A percentile compares a stretch with the other conserved stretches of the same genome.
Conservation (phyloP, 2,888 invertebrate genomes). For the Eupithecia vulgata region DNA sequence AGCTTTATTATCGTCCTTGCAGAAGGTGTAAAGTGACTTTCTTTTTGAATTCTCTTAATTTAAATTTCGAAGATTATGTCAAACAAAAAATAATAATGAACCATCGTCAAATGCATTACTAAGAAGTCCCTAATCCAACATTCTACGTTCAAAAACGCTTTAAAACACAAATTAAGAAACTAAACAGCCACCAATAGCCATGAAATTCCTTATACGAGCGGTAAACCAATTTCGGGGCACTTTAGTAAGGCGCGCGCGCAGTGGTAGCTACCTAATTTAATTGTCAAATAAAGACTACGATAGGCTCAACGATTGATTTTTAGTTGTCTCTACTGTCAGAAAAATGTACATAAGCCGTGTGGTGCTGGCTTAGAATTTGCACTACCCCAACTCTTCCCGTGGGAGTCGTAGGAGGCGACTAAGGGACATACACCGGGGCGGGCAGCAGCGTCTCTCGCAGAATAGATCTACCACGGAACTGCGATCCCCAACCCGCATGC, state of each 20-base stretch:
- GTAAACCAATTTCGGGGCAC: conserved; percentile 77
- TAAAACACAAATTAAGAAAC: conserved; percentile 75
- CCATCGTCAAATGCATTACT: conserved; percentile 38
- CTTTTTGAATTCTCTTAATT: neutral
- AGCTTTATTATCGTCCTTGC: neutral
- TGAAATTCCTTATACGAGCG: conserved; percentile 79
- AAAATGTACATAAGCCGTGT: neutral
- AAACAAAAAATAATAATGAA: neutral
- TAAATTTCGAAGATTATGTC: neutral
- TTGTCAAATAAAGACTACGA: conserved; percentile 70
- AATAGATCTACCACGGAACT: no score
- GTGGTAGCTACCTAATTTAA: conserved; percentile 63
- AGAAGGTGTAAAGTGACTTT: neutral
- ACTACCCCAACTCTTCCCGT: no score
- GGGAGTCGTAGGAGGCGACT: no score
- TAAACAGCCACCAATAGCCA: conserved; percentile 77
- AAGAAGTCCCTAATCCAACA: conserved; percentile 63
- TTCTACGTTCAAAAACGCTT: conserved; percentile 63
- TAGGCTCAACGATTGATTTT: conserved; percentile 13
- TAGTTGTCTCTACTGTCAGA: conserved; percentile 2
- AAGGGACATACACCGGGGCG: no score
- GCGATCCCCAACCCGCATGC: no score
- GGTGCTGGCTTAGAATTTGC: no score
- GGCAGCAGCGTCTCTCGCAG: no score
- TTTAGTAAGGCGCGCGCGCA: conserved; percentile 68